phyloP scores from a whole-genome alignment of 2,113 vertebrate genomes.

The Anthoscopus minutus region DNA sequence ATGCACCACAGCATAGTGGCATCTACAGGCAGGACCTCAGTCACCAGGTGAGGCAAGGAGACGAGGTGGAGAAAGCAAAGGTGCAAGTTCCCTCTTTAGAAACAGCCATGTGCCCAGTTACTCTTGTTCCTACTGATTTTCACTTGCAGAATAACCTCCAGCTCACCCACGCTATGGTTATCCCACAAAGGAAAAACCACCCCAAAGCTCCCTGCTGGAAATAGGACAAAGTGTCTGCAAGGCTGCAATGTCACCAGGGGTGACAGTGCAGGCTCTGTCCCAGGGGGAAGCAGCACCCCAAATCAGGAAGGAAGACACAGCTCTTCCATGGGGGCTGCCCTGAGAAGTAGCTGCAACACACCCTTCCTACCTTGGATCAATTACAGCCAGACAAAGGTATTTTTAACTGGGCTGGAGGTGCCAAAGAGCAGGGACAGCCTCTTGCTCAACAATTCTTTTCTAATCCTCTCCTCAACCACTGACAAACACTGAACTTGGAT shows the following conservation, averaged over 20 bases:
- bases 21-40: background rate
- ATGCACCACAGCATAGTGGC: background rate
- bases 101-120: background rate
- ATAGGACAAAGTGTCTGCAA: background rate
- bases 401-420: background rate
- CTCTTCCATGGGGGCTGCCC: background rate
- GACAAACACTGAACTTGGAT: background rate
- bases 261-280: accelerated
- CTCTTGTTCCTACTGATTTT: background rate
- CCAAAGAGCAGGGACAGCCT: background rate
- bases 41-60: background rate
- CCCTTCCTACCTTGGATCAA: background rate
- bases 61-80: background rate
- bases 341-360: background rate
- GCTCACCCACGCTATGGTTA: accelerated
- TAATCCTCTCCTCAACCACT: background rate
- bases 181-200: background rate
- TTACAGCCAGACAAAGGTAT: background rate
- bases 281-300: background rate
- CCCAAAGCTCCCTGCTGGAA: background rate
- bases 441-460: background rate
- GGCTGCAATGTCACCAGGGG: accelerated
- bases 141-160: background rate
- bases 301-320: background rate
- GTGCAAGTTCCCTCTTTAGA: background rate